Percentiles rank a stretch among this genome's conserved stretches.
Evolutionary conservation across 2,113 vertebrate species (phyloP).

Genomic region (Paralichthys olivaceus): DNA sequence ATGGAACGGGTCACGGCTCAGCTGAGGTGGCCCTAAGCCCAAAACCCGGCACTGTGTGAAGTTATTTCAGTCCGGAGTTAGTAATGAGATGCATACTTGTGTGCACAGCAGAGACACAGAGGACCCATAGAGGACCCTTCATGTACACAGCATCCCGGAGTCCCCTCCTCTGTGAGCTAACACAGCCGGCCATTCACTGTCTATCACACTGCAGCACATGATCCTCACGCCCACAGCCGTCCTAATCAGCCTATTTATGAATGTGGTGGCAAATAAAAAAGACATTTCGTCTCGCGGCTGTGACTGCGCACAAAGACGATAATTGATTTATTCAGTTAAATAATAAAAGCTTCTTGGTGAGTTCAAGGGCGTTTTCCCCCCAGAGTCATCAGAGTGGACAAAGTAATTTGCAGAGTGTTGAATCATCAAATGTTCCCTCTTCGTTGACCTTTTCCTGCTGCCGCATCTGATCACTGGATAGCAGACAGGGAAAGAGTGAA

Average conservation of each 20-base stretch:
- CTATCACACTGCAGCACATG: conserved; percentile 75
- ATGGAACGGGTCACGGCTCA: conserved; percentile 51
- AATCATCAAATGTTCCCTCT: conserved; percentile 57
- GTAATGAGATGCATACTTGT: conserved; percentile 78
- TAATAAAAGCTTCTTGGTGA: conserved; percentile 59
- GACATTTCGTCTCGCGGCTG: conserved; percentile 50
- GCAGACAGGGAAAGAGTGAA: conserved; percentile 10
- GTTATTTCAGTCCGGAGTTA: conserved; percentile 66
- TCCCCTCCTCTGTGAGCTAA: conserved; percentile 66
- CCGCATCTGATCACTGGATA: conserved; percentile 33
- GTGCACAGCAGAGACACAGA: conserved; percentile 67
- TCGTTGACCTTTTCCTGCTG: conserved; percentile 42
- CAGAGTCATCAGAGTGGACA: conserved; percentile 24
- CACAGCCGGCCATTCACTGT: conserved; percentile 76
- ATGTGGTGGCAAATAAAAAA: conserved; percentile 38
- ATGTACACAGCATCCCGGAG: conserved; percentile 60
- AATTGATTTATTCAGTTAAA: conserved; percentile 69
- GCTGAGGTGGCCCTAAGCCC: conserved; percentile 60
- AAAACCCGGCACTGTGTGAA: conserved; percentile 43
- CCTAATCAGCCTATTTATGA: conserved; percentile 66
- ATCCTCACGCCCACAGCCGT: conserved; percentile 60
- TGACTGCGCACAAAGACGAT: conserved; percentile 67
- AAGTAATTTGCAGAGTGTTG: conserved; percentile 38
- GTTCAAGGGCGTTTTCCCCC: conserved; percentile 51
- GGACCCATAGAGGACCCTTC: conserved; percentile 71